Evolutionary conservation across 1,140 invertebrate genomes (phyloP), one percentile per base, ranked within the genome.

Genomic region (Apolygus lucorum): DNA sequence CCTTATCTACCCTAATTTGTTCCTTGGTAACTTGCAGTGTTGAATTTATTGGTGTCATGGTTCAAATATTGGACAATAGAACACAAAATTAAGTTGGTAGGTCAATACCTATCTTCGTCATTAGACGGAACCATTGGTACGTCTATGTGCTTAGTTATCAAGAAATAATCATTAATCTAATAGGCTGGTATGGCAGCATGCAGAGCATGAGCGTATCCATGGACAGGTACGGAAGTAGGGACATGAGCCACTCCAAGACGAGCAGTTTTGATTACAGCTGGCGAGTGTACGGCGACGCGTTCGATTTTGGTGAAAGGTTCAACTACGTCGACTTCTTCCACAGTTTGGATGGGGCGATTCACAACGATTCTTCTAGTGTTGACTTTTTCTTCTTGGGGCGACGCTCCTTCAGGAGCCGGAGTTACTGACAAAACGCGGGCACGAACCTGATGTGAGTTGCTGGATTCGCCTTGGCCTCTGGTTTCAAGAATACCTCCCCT

Each of bases 321-420:
- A 26, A 84, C 79, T 34, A 85, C 78, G 17, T 84, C 81, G 27
- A 84, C 77, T 74, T 85, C 84, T 69, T 84, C 82, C 14, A 86
- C 78, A 1, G 85, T 87, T 73, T 86, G 84, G 68, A 86, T 83
- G 1, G 85, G 85, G 69, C 84, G 78, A 69, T 82, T 84, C 2
- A 87, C 81, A 13, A 87, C 85, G 63, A 87, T 83, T 49, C 85
- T 81, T 63, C 85, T 79, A 28, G 84, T 86, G 59, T 84, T 82
- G 49, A 86, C 82, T 34, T 81, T 82, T 75, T 86, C 84, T 64
- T 81, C 81, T 14, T 80, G 76, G 54, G 82, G 76, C 1, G 82
- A 76, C 0, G 78, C 78, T 70, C 81, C 78, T 0, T 77, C 77
- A 13, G 84, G 83, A 2, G 83, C 82, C 0, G 84, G 80, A 0